Percentiles rank a stretch among this genome's conserved stretches.
Conservation (phyloP, 2,888 invertebrate species). For the Cephus nigrinus region DNA sequence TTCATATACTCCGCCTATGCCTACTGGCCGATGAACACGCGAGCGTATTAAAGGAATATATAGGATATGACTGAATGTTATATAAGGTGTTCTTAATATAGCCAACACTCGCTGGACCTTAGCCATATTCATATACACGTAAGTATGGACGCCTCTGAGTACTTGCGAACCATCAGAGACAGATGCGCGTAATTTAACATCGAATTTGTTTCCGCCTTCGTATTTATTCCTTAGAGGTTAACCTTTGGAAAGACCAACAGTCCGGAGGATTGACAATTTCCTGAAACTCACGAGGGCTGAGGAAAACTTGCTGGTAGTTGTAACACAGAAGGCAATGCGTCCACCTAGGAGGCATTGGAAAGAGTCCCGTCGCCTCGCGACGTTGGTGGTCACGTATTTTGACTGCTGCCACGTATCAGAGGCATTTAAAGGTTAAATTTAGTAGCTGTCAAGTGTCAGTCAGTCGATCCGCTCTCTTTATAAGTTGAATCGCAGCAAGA, state of each 20-base stretch:
- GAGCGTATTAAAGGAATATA: conserved; percentile 7
- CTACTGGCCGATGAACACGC: not conserved
- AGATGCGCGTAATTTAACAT: conserved; percentile 24
- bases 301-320: not conserved
- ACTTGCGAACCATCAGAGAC: conserved; percentile 4
- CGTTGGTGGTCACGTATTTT: conserved; percentile 2
- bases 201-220: conserved; percentile 20
- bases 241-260: not conserved
- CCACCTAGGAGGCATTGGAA: not conserved
- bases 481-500: not conserved
- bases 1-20: not conserved
- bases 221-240: not conserved
- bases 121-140: conserved; percentile 46
- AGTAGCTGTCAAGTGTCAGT: conserved; percentile 21
- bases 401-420: conserved; percentile 15
- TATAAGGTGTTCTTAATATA: conserved; percentile 54
- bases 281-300: not conserved
- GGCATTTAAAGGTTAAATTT: conserved; percentile 39
- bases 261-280: not conserved
- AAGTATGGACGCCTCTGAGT: conserved; percentile 16
- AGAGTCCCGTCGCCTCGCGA: not conserved
- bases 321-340: not conserved
- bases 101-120: conserved; percentile 53
- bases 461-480: not conserved
- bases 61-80: conserved; percentile 47